Conservation (phyloP, 2,888 invertebrate genomes). For the Acanthosoma haemorrhoidale region DNA sequence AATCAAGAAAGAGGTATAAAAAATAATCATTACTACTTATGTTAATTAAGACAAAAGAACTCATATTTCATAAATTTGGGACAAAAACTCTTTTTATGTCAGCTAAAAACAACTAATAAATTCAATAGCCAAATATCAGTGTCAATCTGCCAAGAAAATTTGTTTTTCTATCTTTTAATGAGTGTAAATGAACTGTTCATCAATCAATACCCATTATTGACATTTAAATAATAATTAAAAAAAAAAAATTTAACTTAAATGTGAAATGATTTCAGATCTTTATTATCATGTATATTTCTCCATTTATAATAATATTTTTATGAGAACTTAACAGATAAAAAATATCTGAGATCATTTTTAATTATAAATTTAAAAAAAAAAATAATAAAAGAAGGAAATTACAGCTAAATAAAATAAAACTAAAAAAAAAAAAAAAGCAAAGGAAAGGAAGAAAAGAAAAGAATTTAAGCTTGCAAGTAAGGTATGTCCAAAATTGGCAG, state of each 20-base stretch:
- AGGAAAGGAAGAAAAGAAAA: constrained; percentile 22
- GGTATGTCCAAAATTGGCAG: constrained; percentile 8
- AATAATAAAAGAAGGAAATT: neutral
- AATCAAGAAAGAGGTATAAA: no score
- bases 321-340: neutral
- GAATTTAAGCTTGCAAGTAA: constrained; percentile 25
- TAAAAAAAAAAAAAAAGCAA: constrained; percentile 4
- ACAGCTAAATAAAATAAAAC: neutral
- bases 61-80: no score
- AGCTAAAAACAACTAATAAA: no score
- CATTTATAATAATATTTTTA: neutral
- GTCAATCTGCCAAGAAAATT: no score
- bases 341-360: neutral
- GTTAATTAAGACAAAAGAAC: no score
- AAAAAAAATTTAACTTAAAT: neutral
- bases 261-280: neutral
- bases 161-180: no score
- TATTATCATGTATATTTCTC: neutral
- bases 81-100: no score
- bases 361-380: no score
- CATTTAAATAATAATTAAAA: neutral
- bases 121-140: no score
- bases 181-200: no score
- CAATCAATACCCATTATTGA: neutral
- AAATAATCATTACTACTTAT: no score